Base-by-base conservation (phyloP, 30 jellyfish, hydroid and myxozoan species). In the Catostylus mosaicus region DNA sequence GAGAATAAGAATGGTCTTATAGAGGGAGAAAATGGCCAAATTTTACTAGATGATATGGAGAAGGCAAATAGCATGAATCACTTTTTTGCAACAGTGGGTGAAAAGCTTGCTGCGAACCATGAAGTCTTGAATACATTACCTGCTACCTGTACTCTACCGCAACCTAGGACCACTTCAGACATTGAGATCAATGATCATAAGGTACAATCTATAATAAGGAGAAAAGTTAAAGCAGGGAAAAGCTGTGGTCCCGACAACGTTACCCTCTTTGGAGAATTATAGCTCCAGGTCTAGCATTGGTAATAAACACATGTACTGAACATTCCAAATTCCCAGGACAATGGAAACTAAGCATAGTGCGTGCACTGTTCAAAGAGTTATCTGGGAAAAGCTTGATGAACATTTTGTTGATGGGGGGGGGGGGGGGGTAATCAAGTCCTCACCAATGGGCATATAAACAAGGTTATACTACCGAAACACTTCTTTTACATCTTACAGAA, bases 161-260 rank as follows among this genome's bases (percentile, higher is more conserved):
- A 43, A 67, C 29, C 80, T 32, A 27, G 20, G 80, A 36, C 29
- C 63, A 67, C 11, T 5, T 16, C 69, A 62, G 75, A 67, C 16
- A 16, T 40, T 30, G 11, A 12, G 46, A 67, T 40, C 8, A 67
- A 67, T 74, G 75, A 74, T 1, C 35, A 47, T 60, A 52, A 74
- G 29, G 86, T 74, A 19, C 11, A 54, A 52, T 4, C n/a, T n/a
- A 51, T 31, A 3, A 74, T 74, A 74, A 11, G 60, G 86, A 74
- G 34, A 74, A 74, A 50, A 26, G 80, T 59, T 30, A 60, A 77
- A 38, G 35, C 89, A 77, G 89, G 52, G 59, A n/a, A 77, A 62
- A 77, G 89, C 51, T 37, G 89, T 59, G 89, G 89, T 2, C 78
- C 14, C 1, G 89, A 61, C 81, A 77, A 77, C 35, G 69, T n/a